Conservation (phyloP, 2,888 invertebrate species). For the Rutpela maculata region DNA sequence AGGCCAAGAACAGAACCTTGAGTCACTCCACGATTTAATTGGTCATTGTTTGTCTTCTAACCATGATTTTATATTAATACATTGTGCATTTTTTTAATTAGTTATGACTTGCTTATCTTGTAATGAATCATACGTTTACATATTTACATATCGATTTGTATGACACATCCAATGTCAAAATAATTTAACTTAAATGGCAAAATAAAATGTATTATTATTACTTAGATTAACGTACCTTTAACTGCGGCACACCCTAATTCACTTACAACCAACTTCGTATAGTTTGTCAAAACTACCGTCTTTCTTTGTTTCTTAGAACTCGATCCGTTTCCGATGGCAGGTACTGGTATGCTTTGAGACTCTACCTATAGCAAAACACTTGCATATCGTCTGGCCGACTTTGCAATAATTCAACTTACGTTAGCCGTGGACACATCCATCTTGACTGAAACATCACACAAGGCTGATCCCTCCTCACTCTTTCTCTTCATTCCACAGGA, state of each 20-base stretch:
- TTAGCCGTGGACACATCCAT: slow-evolving; percentile 58
- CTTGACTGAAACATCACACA: slow-evolving; percentile 64
- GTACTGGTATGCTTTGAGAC: slow-evolving; percentile 43
- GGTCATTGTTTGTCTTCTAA: too few relatives aligned
- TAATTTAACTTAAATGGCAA: too few relatives aligned
- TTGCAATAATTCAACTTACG: slow-evolving; percentile 12
- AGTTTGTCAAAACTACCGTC: slow-evolving; percentile 61
- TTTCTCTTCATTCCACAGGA: slow-evolving; percentile 53
- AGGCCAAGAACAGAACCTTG: too few relatives aligned
- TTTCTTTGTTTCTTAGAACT: slow-evolving; percentile 54
- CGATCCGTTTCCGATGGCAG: slow-evolving; percentile 31
- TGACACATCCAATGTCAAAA: too few relatives aligned
- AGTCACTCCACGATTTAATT: too few relatives aligned
- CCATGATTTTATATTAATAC: too few relatives aligned
- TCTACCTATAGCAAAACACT: slow-evolving; percentile 32
- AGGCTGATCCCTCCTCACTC: slow-evolving; percentile 45
- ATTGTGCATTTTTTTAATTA: too few relatives aligned
- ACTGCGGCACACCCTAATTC: slow-evolving; percentile 88
- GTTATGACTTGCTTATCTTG: too few relatives aligned
- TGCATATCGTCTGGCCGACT: neutral
- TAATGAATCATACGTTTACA: too few relatives aligned
- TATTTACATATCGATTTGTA: too few relatives aligned
- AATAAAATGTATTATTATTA: too few relatives aligned
- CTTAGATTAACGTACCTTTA: slow-evolving; percentile 77
- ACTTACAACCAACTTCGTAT: slow-evolving; percentile 75